These are phyloP conservation scores for Poeciliopsis infans DNA, from an alignment of 2,797 vertebrate species.

Conservation along the genomic window DNA sequence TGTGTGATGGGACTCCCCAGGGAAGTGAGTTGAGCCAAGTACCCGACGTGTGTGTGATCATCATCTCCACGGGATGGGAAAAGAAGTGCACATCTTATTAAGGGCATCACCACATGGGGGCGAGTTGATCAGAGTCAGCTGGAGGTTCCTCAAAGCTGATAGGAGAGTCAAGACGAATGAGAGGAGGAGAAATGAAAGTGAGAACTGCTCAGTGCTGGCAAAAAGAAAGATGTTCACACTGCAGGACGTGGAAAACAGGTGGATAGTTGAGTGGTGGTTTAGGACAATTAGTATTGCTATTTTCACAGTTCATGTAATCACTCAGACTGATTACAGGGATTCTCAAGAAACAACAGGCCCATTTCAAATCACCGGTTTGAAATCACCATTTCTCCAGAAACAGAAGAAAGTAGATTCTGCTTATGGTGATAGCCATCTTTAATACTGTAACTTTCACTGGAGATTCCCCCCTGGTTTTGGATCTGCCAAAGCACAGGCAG, in stretches of 20 bases:
- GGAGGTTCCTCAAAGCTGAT: slow-evolving; percentile 47
- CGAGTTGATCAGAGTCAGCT: slow-evolving; percentile 53
- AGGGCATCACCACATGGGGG: slow-evolving; percentile 34
- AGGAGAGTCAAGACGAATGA: background rate
- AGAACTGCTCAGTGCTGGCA: background rate
- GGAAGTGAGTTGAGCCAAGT: slow-evolving; percentile 34
- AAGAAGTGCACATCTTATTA: slow-evolving; percentile 43
- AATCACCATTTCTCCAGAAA: no score
- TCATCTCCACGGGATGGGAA: slow-evolving; percentile 39
- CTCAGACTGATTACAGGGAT: background rate
- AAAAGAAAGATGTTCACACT: background rate
- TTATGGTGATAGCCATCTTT: background rate
- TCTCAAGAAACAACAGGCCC: background rate
- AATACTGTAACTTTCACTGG: background rate
- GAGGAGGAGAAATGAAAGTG: background rate
- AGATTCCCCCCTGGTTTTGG: background rate
- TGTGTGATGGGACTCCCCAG: slow-evolving; percentile 9
- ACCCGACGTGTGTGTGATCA: slow-evolving; percentile 46
- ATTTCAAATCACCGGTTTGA: background rate
- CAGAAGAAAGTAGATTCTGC: background rate
- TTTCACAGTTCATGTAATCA: background rate
- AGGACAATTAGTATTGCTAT: background rate
- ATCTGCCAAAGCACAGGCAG: no score
- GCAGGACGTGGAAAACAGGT: background rate
- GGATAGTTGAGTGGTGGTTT: background rate